These are phyloP conservation scores for Spatulosminthurus flaviceps DNA, from an alignment of 2,888 invertebrate genomes.

Conservation along the genomic window DNA sequence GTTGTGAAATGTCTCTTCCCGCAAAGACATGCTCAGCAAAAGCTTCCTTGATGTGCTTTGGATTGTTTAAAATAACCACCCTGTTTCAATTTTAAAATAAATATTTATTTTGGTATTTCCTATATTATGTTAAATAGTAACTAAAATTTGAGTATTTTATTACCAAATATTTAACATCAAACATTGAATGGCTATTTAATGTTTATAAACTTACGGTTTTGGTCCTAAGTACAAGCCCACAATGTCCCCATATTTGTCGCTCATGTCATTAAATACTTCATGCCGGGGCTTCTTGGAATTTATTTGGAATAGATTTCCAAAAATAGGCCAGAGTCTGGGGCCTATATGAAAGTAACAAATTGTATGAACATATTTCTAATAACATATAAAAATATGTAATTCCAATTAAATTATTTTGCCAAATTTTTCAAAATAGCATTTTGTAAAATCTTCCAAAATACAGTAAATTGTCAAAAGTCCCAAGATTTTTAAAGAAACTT, in stretches of 20 bases:
- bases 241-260: conserved; percentile 50
- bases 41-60: conserved; percentile 50
- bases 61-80: conserved; percentile 51
- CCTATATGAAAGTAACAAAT: conserved; percentile 37
- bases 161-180: too few relatives aligned
- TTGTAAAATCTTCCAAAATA: too few relatives aligned
- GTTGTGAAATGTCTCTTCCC: conserved; percentile 38
- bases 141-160: too few relatives aligned
- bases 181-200: too few relatives aligned
- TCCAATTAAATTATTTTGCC: too few relatives aligned
- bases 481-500: too few relatives aligned
- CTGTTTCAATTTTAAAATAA: conserved; percentile 27
- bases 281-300: neutral
- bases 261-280: conserved; percentile 34
- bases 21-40: conserved; percentile 50
- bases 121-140: too few relatives aligned
- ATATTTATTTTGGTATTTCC: neutral
- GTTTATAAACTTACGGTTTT: neutral
- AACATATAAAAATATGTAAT: too few relatives aligned
- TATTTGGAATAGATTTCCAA: conserved; percentile 52
- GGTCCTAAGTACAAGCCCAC: conserved; percentile 18
- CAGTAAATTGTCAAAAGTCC: too few relatives aligned
- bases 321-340: conserved; percentile 46
- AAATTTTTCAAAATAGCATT: too few relatives aligned
- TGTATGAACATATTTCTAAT: too few relatives aligned